Evolutionary conservation across 2,888 invertebrate genomes (phyloP), one percentile per base, ranked within the genome.

Genomic region (Pandemis corylana): DNA sequence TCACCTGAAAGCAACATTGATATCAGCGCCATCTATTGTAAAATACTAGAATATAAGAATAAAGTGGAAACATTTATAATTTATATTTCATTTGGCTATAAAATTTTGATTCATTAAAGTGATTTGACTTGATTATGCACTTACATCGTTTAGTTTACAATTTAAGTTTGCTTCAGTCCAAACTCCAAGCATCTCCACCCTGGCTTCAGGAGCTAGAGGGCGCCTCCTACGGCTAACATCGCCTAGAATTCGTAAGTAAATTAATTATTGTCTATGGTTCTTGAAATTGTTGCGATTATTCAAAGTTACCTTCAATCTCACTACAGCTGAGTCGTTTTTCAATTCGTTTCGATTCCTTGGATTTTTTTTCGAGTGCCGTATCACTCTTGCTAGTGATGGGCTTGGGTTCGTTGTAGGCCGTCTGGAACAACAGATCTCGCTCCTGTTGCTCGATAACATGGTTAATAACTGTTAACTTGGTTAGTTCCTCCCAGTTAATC

Each of bases 1-100:
- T 95, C 0, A 97, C 96, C 91, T 97, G 90, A 78, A 95, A 95
- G 75, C 90, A 80, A 83, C 87, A 75, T 90, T 78, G 80, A 36
- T 5, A 28, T 74, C 12, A 83, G 77, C 81, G 87, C 80, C 85
- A 88, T 85, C 90, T 87, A 90, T 91, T 49, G 65, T 4, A 28
- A 12, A 13, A 10, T 28, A 59, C 59, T n/a, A 59, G 2, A 20
- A 56, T 0, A 7, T 7, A 0, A 20, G 7, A 2, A 7, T 20
- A 9, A 59, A 28, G 7, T 59, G 59, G 28, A 20, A 5, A 3
- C 12, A 28, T 5, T 5, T 28, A 9, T 7, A 44, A 9, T 36
- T 36, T 36, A 36, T 36, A 36, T 36, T 36, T 36, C 28, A 4
- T 4, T 36, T 36, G 28, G 28, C 28, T 36, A 2, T 36, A 36